These are phyloP conservation scores for Macrochelys suwanniensis DNA, from an alignment of 2,797 vertebrate genomes.

Conservation along the genomic window DNA sequence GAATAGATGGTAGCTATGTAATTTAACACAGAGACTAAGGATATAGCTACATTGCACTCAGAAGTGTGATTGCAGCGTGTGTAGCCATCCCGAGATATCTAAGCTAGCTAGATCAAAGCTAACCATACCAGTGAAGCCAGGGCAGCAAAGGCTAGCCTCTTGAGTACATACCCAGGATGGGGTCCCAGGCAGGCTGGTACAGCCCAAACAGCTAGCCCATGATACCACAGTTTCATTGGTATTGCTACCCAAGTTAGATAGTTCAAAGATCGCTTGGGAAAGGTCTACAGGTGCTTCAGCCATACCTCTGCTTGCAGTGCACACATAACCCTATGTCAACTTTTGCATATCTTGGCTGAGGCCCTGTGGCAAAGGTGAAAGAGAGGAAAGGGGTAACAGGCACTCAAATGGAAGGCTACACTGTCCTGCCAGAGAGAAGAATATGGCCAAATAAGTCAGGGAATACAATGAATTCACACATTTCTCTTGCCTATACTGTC, in stretches of 20 bases:
- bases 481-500: not conserved
- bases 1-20: not conserved
- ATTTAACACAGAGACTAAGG: not conserved
- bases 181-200: not conserved
- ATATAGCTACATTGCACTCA: no score
- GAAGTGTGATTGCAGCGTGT: no score
- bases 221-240: not conserved
- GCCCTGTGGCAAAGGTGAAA: no score
- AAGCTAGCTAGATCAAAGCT: no score
- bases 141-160: no score
- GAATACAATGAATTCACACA: not conserved
- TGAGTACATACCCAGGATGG: not conserved
- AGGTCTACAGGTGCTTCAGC: not conserved
- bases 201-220: not conserved
- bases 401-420: no score
- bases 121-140: no score
- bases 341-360: not conserved
- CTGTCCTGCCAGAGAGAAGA: not conserved
- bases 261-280: not conserved
- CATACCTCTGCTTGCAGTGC: not conserved
- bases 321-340: not conserved
- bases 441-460: not conserved
- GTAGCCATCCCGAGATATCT: no score
- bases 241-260: not conserved
- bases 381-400: no score